phyloP scores from a whole-genome alignment of 2,797 vertebrate species.

The Xiphorhynchus erythropygius region DNA sequence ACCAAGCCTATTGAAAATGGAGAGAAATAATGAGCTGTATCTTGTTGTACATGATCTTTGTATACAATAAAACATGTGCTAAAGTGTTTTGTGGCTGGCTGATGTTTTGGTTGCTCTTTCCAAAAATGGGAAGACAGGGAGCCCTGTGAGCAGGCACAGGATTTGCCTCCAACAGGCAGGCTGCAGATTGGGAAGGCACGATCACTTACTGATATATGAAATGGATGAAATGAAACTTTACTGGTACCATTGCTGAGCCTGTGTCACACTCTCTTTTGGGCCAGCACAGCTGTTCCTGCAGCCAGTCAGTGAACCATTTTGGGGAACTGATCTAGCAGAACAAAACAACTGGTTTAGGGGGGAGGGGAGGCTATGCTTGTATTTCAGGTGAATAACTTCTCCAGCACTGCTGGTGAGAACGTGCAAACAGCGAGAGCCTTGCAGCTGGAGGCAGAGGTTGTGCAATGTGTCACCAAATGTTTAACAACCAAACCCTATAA shows the following conservation, averaged over 20 bases:
- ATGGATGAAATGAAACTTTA: neutral
- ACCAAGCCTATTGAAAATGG: neutral
- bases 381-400: neutral
- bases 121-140: neutral
- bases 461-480: fast-evolving
- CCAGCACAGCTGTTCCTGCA: conserved; percentile 2
- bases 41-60: neutral
- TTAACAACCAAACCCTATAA: neutral
- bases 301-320: conserved; percentile 20
- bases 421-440: neutral
- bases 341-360: neutral
- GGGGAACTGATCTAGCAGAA: conserved; percentile 40
- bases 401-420: neutral
- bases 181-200: fast-evolving
- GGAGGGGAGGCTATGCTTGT: neutral
- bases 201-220: neutral
- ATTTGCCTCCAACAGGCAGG: neutral
- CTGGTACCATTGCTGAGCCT: neutral
- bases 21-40: conserved; percentile 19
- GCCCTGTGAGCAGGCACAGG: neutral
- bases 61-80: conserved; percentile 14
- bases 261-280: neutral
- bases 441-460: neutral
- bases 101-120: neutral
- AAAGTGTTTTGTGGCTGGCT: conserved; percentile 18